Evolutionary conservation across 2,113 vertebrate species (phyloP).

Genomic region (Ochotona princeps): DNA sequence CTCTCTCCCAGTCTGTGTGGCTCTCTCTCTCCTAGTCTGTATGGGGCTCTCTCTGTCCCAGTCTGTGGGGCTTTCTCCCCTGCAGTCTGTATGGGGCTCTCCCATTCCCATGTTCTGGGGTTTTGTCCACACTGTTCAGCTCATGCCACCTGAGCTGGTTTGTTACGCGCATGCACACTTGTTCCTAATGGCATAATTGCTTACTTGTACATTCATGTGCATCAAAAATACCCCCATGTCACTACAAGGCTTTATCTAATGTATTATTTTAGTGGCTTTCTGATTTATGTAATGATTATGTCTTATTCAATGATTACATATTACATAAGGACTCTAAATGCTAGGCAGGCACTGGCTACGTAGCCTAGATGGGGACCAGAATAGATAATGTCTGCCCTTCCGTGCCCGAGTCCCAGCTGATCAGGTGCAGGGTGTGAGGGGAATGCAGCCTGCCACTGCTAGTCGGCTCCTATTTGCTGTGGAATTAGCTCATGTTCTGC

Average conservation of each 20-base stretch:
- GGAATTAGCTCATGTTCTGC: background rate
- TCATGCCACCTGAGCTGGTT: too few relatives aligned
- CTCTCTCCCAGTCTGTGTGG: too few relatives aligned
- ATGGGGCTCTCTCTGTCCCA: too few relatives aligned
- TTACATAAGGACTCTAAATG: background rate
- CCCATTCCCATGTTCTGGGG: too few relatives aligned
- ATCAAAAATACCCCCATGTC: background rate
- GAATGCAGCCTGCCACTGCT: accelerated
- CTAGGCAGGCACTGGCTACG: too few relatives aligned
- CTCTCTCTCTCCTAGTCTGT: too few relatives aligned
- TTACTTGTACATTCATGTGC: background rate
- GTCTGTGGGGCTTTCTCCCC: too few relatives aligned
- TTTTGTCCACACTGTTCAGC: too few relatives aligned
- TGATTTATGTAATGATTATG: background rate
- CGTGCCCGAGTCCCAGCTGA: background rate
- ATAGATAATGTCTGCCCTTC: too few relatives aligned
- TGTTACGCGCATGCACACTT: background rate
- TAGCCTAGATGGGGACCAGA: too few relatives aligned
- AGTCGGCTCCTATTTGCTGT: accelerated
- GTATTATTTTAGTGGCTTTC: background rate
- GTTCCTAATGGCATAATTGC: background rate
- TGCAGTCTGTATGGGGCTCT: too few relatives aligned
- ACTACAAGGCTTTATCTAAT: background rate
- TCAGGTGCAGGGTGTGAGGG: background rate
- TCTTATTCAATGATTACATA: accelerated